Evolutionary conservation across 2,113 vertebrate species (phyloP).

Genomic region (Redunca redunca): DNA sequence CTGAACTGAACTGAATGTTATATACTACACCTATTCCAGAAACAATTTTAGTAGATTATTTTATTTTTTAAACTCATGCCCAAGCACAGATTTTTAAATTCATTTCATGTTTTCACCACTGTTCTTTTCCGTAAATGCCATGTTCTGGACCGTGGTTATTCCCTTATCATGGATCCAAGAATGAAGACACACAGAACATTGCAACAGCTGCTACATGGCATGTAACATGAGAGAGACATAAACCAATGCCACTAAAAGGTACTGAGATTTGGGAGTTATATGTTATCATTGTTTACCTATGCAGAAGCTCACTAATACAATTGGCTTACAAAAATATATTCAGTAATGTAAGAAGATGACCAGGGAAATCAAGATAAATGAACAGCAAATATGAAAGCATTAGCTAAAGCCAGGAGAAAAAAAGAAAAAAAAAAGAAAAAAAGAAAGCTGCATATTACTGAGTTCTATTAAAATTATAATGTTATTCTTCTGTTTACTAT

Average conservation of each 20-base stretch:
- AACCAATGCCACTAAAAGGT: not conserved
- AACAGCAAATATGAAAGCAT: not conserved
- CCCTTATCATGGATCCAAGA: not conserved
- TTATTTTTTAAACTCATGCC: not conserved
- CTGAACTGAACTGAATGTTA: not conserved
- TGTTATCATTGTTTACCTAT: not conserved
- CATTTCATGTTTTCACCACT: not conserved
- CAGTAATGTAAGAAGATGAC: not conserved
- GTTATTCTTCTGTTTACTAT: not conserved
- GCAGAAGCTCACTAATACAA: not conserved
- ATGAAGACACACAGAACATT: not conserved
- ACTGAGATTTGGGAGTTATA: not conserved
- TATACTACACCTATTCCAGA: not conserved
- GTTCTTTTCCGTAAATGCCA: not conserved
- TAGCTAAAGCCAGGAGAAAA: not conserved
- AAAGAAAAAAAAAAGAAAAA: no score
- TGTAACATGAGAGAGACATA: not conserved
- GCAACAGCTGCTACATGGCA: not conserved
- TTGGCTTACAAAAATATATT: not conserved
- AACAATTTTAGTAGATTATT: not conserved
- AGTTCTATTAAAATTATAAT: not conserved
- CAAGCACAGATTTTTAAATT: not conserved
- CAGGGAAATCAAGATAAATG: not conserved
- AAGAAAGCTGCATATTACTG: not conserved
- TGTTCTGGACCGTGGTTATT: not conserved